Evolutionary conservation across 2,113 vertebrate species (phyloP), one percentile per base, ranked within the genome.

Genomic region (Myocastor coypus): DNA sequence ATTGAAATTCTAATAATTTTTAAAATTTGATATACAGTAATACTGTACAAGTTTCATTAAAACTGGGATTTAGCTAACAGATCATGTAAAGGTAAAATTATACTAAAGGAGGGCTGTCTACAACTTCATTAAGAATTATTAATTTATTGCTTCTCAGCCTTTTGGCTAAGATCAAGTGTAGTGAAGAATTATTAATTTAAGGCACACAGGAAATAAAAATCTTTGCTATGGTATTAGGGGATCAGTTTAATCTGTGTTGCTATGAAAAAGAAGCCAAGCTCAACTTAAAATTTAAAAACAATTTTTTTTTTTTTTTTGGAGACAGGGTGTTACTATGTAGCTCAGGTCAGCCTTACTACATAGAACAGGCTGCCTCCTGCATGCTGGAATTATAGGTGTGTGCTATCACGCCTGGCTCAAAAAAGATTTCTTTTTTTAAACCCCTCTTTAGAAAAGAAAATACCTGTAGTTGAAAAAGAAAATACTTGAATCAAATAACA

Each of bases 391-490:
- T 69, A n/a, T 8, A 69, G 68, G 17, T 37, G 6, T n/a, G 7
- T 69, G 17, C 7, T 17, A 37, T 20, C 34, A n/a, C 7, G 20
- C 68, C 17, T 7, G 12, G 34, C 17, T 69, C 68, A 69, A 37
- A 9, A 24, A 52, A 92, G 34, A 55, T 55, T 17, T 71, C 22
- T 78, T 78, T 46, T 78, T 78, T 12, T 5, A 89, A 84, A 57
- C 0, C 78, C 20, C 8, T 55, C 55, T 96, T 92, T 81, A 77
- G 59, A 83, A 95, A 96, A 83, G 10, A 86, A 75, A 92, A 83
- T 81, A n/a, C 89, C 80, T 87, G 26, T 96, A 63, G 81, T 84
- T 93, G 78, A 89, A 93, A 84, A 52, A 66, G 75, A 80, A 95
- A 71, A 73, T 34, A 85, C 11, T 68, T 87, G 52, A 94, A 50